Evolutionary conservation across 1,140 invertebrate genomes (phyloP), one percentile per base, ranked within the genome.

Genomic region (Chironomus striatipennis): DNA sequence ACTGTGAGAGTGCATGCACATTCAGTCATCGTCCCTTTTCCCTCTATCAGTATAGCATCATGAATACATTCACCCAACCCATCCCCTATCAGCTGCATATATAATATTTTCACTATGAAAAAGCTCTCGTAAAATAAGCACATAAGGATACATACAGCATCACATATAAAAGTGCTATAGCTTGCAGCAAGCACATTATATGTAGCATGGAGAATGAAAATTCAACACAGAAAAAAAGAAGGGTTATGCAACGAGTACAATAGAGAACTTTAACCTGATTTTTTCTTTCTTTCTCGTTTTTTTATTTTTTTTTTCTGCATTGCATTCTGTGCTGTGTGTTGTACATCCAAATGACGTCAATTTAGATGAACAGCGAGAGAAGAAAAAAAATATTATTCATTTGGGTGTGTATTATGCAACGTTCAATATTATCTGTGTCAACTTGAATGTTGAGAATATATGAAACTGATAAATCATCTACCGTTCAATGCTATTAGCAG

Each of bases 191-290:
- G 43, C 43, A 15, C n/a, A 57, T 57, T 57, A 57, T 47, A 9
- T 57, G 12, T 12, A 57, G 47, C 12, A n/a, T 57, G 47, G 4
- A 57, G 8, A 57, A 47, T 47, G 43, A 47, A 47, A 47, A 47
- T 12, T 8, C 9, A 47, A 15, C 43, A 1, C 43, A 47, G 2
- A 47, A n/a, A 47, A 15, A 47, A 1, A 47, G 43, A 15, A 57
- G 47, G 12, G 47, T 57, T 57, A 57, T 57, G 47, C 47, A 57
- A 57, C 12, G n/a, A n/a, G 47, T n/a, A 57, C 47, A n/a, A 57
- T n/a, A 12, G 47, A 57, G 47, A 57, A 57, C 47, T 57, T 57
- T 57, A 57, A 57, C 47, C 47, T 57, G 47, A 57, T 57, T 57
- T 57, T 57, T 57, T n/a, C n/a, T 57, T 34, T 34, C 24, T 34